A percentile compares a stretch with the other conserved stretches of the same genome.
Conservation (phyloP, 2,888 invertebrate genomes). For the Archaeoteleia sp. region DNA sequence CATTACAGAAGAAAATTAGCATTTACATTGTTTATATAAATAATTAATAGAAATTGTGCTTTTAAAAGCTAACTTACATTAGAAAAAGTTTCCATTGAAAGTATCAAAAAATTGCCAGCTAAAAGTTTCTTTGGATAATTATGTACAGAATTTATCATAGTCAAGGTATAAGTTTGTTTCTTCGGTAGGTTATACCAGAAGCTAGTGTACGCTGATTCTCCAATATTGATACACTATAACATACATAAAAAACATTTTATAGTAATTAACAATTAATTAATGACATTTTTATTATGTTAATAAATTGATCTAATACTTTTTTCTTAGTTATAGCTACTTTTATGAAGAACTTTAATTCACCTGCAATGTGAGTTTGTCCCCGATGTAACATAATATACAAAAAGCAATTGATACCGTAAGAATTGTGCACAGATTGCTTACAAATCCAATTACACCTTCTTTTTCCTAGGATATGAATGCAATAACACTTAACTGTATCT, state of each 20-base stretch:
- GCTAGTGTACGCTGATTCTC: conserved; percentile 7
- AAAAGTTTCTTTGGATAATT: conserved; percentile 17
- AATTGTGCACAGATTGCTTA: not conserved
- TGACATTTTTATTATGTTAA: not conserved
- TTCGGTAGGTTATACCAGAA: conserved; percentile 10
- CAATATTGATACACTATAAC: conserved; percentile 7
- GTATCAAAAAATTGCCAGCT: conserved; percentile 14
- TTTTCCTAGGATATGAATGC: not conserved
- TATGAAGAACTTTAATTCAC: too few species aligned
- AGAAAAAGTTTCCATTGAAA: too few species aligned
- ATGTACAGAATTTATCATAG: conserved; percentile 11
- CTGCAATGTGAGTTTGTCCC: conserved; percentile 2
- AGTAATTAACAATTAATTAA: not conserved
- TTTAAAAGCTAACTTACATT: conserved; percentile 15
- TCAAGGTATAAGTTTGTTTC: conserved; percentile 1
- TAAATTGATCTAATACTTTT: conserved; percentile 2
- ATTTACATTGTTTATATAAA: too few species aligned
- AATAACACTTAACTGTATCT: not conserved
- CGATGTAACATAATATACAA: conserved; percentile 5
- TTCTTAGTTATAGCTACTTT: too few species aligned
- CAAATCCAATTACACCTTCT: not conserved
- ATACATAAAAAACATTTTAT: too few species aligned
- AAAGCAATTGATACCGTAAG: not conserved
- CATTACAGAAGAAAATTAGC: too few species aligned
- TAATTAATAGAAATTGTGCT: too few species aligned